Conservation (phyloP, 2,888 invertebrate genomes). For the Argyra leucocephala region DNA sequence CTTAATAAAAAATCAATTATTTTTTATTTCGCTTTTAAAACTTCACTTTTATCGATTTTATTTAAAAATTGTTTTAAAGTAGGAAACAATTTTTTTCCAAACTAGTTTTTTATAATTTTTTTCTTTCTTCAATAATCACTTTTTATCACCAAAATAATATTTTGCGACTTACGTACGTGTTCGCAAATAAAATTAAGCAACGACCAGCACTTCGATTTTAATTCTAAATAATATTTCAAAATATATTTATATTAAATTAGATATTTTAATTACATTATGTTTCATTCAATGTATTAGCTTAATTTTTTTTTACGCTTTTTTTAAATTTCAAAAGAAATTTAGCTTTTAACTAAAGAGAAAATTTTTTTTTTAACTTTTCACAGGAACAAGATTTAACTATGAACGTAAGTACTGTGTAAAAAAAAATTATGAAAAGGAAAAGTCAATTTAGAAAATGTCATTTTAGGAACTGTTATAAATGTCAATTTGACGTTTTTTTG, state of each 20-base stretch:
- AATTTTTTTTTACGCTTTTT: background rate
- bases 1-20: too few relatives aligned
- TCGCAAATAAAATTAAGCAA: background rate
- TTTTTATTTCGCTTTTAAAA: too few relatives aligned
- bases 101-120: too few relatives aligned
- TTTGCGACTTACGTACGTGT: conserved; percentile 4
- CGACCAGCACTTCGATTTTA: background rate
- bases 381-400: background rate
- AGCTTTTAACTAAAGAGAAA: background rate
- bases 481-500: background rate
- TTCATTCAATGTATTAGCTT: background rate
- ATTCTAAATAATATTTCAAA: too few relatives aligned
- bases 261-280: background rate
- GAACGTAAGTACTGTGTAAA: conserved; percentile 1
- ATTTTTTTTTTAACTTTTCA: background rate
- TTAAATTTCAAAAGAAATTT: background rate
- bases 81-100: too few relatives aligned
- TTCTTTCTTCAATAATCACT: background rate
- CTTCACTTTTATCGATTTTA: too few relatives aligned
- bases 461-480: background rate
- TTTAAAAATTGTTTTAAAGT: too few relatives aligned
- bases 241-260: background rate
- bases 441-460: background rate
- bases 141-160: background rate
- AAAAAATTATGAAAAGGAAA: too few relatives aligned